Base-by-base conservation (phyloP, 2,888 invertebrate genomes). In the Melanotus villosus region DNA sequence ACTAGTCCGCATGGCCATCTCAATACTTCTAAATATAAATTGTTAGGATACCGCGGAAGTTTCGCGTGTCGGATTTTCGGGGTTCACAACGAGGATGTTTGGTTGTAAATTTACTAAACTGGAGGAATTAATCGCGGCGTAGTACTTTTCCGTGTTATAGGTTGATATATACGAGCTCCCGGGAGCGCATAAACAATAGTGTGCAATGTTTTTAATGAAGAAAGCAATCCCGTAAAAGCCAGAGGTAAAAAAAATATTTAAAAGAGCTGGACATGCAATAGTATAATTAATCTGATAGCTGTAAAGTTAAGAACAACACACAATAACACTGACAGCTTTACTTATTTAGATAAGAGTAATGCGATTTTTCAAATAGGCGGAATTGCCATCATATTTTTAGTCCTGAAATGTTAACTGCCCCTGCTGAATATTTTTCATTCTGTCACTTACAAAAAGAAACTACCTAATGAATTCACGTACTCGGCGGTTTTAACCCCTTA, bases 231-330 rank as follows among this genome's bases (percentile, higher is more conserved):
- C 71, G 73, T 71, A 73, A 74, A 73, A 73, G 74, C 76, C 58
- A 56, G 60, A 66, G 59, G 72, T 72, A 72, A 73, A 74, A 72
- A 73, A 74, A 74, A 72, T 76, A 76, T 76, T 76, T 74, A 75
- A 76, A 73, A 72, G 71, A 68, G 68, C 60, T 65, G 70, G 73
- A 73, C 77, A 77, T 77, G 77, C 77, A 75, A 77, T 75, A 71
- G 69, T 67, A 75, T 76, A 77, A 77, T 77, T 77, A 77, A 77
- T 77, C 77, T 77, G 77, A 77, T 77, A 76, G 75, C 70, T 70
- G 70, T 63, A 66, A 66, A 70, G 70, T 66, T 70, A 70, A 66
- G 65, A 66, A 70, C 66, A 70, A 70, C 66, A 70, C 66, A 70
- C 70, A 70, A 70, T 70, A 70, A 70, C 70, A 70, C 70, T 66